phyloP scores from a whole-genome alignment of 2,113 vertebrate genomes.

The Ptilorrhoa leucosticta region DNA sequence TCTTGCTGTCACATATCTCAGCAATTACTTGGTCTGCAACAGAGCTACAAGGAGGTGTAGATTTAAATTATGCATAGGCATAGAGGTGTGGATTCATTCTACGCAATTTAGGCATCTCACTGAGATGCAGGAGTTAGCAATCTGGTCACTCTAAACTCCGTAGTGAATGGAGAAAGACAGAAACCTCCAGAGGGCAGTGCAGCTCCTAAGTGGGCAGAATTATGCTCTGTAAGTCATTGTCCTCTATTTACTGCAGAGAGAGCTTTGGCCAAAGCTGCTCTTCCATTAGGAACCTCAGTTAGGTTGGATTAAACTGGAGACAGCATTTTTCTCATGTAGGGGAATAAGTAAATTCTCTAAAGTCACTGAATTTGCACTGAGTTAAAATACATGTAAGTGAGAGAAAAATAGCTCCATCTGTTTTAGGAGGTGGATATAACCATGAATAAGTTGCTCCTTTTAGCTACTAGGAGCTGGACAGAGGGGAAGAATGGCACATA shows the following conservation, averaged over 20 bases:
- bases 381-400: neutral
- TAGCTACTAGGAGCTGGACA: neutral
- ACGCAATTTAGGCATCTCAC: neutral
- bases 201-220: neutral
- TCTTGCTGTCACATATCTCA: neutral
- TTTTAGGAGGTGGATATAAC: neutral
- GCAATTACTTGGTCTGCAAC: neutral
- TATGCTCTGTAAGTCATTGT: neutral
- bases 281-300: neutral
- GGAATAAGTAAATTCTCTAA: neutral
- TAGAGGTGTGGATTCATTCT: neutral
- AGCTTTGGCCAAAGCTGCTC: neutral
- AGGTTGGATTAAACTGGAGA: neutral
- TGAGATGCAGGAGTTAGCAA: neutral
- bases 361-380: neutral
- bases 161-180: neutral
- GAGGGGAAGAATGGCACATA: neutral
- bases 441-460: neutral
- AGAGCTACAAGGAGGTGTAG: neutral
- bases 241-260: neutral
- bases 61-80: slow-evolving; percentile 28
- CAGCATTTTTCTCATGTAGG: neutral
- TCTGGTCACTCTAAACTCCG: neutral
- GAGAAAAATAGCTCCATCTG: neutral
- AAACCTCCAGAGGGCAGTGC: neutral